phyloP scores from a whole-genome alignment of 2,797 vertebrate species.

The Australoheros facetus region DNA sequence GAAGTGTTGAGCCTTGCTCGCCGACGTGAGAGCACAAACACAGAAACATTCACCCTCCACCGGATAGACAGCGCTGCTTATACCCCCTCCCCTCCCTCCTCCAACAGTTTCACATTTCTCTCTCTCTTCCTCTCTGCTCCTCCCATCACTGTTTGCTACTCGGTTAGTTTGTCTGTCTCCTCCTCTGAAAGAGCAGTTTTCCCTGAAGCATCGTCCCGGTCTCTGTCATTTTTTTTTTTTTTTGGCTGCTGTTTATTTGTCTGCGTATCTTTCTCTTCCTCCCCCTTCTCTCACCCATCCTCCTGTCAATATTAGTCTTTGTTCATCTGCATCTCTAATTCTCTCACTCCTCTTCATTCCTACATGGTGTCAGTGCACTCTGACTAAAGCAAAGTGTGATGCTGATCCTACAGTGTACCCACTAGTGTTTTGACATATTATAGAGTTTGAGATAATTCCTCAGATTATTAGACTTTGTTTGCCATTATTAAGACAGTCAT shows the following conservation, averaged over 20 bases:
- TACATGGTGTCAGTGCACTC: constrained; percentile 5
- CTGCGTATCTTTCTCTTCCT: constrained; percentile 14
- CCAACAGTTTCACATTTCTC: constrained; percentile 26
- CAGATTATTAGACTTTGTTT: constrained; percentile 4
- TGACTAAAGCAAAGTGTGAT: constrained; percentile 1
- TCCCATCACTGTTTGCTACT: constrained; percentile 31
- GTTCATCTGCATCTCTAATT: constrained; percentile 51
- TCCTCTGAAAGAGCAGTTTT: constrained; percentile 38
- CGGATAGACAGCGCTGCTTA: constrained; percentile 23
- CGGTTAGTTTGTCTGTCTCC: constrained; percentile 24
- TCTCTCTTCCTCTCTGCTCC: constrained; percentile 34
- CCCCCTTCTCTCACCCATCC: constrained; percentile 16
- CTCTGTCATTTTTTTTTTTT: constrained; percentile 27
- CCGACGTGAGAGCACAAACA: constrained; percentile 72
- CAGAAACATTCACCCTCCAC: constrained; percentile 61
- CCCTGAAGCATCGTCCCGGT: constrained; percentile 36
- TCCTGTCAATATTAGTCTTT: constrained; percentile 58
- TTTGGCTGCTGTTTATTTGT: constrained; percentile 46
- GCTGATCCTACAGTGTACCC: background rate
- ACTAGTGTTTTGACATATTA: background rate
- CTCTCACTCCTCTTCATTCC: constrained; percentile 15
- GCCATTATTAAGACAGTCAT: background rate
- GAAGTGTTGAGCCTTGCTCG: constrained; percentile 70
- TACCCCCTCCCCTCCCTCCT: constrained; percentile 3
- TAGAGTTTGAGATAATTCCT: background rate